Evolutionary conservation across 1,140 invertebrate species (phyloP), one percentile per base, ranked within the genome.

Genomic region (Microplitis mediator): DNA sequence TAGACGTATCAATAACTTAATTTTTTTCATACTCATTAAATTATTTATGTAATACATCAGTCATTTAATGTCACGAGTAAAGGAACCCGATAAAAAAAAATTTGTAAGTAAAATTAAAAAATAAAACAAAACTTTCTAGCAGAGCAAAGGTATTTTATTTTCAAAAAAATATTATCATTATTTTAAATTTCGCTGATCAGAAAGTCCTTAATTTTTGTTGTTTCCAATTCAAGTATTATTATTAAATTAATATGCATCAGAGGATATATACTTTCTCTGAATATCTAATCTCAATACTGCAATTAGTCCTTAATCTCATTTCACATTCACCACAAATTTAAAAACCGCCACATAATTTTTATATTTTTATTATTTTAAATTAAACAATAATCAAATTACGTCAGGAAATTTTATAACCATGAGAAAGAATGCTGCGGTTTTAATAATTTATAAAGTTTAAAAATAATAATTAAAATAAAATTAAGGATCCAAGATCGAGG

Each of bases 241-340:
- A 71, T 71, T 64, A 65, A 71, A 35, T 63, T 65, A 61, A 52
- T 69, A 71, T 71, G 69, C 69, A 71, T 65, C 69, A 16, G n/a
- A 36, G 69, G 32, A 65, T 52, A 45, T 45, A 16, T 23, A 71
- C 69, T 71, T 71, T 71, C 69, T 71, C 69, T 65, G 23, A 23
- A 23, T 23, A 23, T 23, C 36, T 16, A 54, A 63, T 35, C 34
- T 16, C 31, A 16, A 71, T 64, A 32, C 62, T 39, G 51, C n/a
- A 65, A 71, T 65, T 71, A 71, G 50, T 31, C 36, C 14, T 64
- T 71, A 45, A 71, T 70, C 69, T 70, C 69, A 62, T 50, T 70
- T 23, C 51, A 52, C 39, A 67, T 67, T 52, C 52, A 32, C 60
- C 69, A 69, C 69, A 52, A 16, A 63, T 64, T 62, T 5, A n/a